Conservation (phyloP, 2,888 invertebrate genomes). For the Pachycephus smyrnensis region DNA sequence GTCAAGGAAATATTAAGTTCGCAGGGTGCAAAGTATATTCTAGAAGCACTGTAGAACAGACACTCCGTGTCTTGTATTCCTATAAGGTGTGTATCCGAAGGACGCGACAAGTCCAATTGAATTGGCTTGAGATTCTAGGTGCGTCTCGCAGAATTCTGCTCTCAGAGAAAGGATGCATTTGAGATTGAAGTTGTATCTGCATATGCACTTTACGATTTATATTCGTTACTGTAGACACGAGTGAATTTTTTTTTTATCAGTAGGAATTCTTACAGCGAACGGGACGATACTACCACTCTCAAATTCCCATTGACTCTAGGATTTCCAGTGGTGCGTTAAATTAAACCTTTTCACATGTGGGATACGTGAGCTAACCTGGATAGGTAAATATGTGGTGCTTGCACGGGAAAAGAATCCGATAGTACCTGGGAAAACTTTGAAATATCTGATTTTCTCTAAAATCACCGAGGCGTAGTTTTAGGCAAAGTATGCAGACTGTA, state of each 20-base stretch:
- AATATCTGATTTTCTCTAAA: neutral
- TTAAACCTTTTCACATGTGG: slow-evolving; percentile 27
- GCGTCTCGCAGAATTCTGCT: neutral
- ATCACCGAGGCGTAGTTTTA: neutral
- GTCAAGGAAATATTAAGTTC: neutral
- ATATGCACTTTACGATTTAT: neutral
- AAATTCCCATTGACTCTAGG: slow-evolving; percentile 35
- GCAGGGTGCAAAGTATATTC: neutral
- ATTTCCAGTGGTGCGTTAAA: slow-evolving; percentile 30
- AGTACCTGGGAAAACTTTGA: neutral
- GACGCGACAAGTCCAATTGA: neutral
- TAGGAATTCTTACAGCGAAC: neutral
- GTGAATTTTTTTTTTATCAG: neutral
- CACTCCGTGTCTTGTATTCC: no score
- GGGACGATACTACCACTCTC: slow-evolving; percentile 12
- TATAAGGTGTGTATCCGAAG: neutral
- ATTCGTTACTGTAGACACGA: neutral
- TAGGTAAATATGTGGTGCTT: neutral
- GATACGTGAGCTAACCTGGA: neutral
- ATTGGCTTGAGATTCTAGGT: neutral
- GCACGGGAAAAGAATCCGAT: neutral
- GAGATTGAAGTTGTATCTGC: neutral
- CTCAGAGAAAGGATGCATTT: neutral
- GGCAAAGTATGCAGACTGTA: neutral
- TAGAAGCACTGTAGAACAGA: neutral